Evolutionary conservation across 2,797 vertebrate species (phyloP), one percentile per base, ranked within the genome.

Genomic region (Galago senegalensis): DNA sequence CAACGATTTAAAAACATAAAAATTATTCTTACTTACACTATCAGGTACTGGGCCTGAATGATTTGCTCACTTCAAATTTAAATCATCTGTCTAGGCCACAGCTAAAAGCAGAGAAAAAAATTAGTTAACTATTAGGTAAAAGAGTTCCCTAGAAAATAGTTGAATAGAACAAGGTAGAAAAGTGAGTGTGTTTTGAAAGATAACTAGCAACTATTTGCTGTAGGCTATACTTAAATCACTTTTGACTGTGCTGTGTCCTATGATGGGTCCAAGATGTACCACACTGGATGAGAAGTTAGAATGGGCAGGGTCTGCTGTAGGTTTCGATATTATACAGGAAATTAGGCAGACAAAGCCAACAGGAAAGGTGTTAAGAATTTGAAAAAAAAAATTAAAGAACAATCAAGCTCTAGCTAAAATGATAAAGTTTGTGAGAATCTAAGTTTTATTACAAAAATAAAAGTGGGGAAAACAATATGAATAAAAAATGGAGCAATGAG

Each of bases 181-280:
- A 34, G 25, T 40, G 20, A 80, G n/a, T 31, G 43, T 5, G n/a
- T 72, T 94, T 95, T 34, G 17, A 87, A 80, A 95, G 6, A 89
- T 63, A 88, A 40, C 4, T 4, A 76, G 13, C 31, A 70, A 63
- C 63, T 72, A 34, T 65, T 70, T 43, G 46, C 31, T 49, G 49
- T 70, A 63, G 23, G 53, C 13, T 65, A 4, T 65, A 72, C 81
- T 75, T 73, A 40, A 88, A 56, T 40, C 60, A 60, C 29, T 69
- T 37, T 46, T 37, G 31, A 69, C 60, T 70, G 43, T 43, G 18
- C 13, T 65, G 2, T 58, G 8, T 67, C 11, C 3, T 49, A 9
- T 90, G 25, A 75, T 53, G 49, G 69, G 25, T 53, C 53, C 8
- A 4, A 17, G 25, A 58, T 21, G 3, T 86, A 81, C 17, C 40